Base-by-base conservation (phyloP, 2,113 vertebrate species). In the Fregata magnificens region DNA sequence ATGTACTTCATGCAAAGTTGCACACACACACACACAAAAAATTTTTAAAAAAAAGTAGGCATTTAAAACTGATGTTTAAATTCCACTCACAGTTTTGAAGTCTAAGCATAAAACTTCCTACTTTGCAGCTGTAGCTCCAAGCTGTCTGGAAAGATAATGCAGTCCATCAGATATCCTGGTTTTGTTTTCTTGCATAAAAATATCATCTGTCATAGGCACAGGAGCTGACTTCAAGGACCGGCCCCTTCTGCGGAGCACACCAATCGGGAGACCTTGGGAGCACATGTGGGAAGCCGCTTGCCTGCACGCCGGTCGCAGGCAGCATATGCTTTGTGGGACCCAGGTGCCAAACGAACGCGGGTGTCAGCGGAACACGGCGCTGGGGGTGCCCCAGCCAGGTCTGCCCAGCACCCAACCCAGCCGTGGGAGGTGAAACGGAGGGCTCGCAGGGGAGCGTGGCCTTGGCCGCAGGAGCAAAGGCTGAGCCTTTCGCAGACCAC, bases 21-120 rank as follows among this genome's bases (percentile, higher is more conserved):
- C 71, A 81, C 74, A 70, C 45, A 95, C 61, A 40, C 52, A 67
- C 24, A 28, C 50, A 55, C 11, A 49, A 34, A 63, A 31, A 77
- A 74, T n/a, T n/a, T n/a, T n/a, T n/a, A 9, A 31, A 11, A 32
- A 63, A 63, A 89, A 24, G 24, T 21, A 72, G 31, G 53, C 28
- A 17, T 87, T 98, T 94, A 84, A 95, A 95, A 81, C 86, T 79
- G 14, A 10, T 88, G 78, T 91, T 96, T 93, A 71, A 94, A 95
- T 96, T 96, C 94, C 96, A 98, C 86, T 95, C 93, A 96, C 89
- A 77, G 92, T 97, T 97, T 92, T 82, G 90, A 96, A 97, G 97
- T 94, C 96, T 91, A 96, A 95, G 66, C 91, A 89, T 28, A 83
- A 97, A 94, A 86, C 91, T 96, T 95, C 96, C 71, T 97, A 96